These are phyloP conservation scores for Excalfactoria chinensis DNA, from an alignment of 2,113 vertebrate genomes.

Conservation along the genomic window DNA sequence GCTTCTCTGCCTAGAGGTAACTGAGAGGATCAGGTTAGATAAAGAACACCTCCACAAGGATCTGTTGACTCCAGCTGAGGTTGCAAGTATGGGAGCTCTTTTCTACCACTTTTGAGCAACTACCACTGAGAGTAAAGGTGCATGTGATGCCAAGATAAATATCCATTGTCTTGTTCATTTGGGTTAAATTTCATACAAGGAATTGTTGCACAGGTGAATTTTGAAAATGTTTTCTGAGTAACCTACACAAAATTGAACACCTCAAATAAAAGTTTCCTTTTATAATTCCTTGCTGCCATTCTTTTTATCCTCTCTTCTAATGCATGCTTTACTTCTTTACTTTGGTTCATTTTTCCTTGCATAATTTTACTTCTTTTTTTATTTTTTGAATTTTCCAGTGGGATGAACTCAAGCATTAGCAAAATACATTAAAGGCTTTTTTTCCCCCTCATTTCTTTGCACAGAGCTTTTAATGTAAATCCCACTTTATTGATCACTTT, in stretches of 20 bases:
- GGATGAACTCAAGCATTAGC: neutral
- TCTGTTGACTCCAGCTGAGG: neutral
- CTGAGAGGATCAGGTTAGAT: too few species aligned
- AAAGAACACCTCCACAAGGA: neutral
- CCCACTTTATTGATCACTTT: neutral
- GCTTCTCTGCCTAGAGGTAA: neutral
- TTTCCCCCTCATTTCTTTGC: neutral
- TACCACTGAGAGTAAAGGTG: neutral
- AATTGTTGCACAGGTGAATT: neutral
- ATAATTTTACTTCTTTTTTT: neutral
- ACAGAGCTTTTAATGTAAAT: neutral
- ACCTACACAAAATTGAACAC: neutral
- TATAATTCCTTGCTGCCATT: neutral
- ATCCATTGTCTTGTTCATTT: neutral
- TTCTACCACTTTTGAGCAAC: neutral
- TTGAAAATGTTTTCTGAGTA: neutral
- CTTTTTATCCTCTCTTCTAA: neutral
- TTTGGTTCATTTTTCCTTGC: neutral
- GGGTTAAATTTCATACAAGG: neutral
- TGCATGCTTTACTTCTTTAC: neutral
- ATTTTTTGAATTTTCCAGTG: neutral
- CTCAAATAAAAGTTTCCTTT: neutral
- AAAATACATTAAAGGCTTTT: neutral
- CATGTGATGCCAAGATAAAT: neutral
- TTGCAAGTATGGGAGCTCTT: neutral